Evolutionary conservation across 2,888 invertebrate genomes (phyloP).

Genomic region (Nebria brevicollis): DNA sequence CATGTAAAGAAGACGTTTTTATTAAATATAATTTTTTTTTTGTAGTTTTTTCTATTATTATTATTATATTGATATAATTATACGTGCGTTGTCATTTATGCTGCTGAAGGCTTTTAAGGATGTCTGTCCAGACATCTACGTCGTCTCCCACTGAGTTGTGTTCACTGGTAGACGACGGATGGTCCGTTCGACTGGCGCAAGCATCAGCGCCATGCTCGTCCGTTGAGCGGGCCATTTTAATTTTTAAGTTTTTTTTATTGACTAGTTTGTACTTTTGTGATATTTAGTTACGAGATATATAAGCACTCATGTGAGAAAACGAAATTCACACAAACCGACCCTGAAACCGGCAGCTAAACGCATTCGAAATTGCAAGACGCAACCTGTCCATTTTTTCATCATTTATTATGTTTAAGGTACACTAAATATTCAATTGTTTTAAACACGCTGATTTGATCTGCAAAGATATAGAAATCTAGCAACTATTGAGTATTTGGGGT

Average conservation of each 20-base stretch:
- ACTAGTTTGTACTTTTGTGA: constrained; percentile 44
- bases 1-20: constrained; percentile 27
- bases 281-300: constrained; percentile 42
- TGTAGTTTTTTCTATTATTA: constrained; percentile 24
- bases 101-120: constrained; percentile 23
- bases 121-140: background rate
- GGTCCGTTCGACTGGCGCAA: background rate
- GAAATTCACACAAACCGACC: constrained; percentile 27
- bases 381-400: constrained; percentile 7
- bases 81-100: constrained; percentile 14
- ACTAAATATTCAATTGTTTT: background rate
- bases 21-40: constrained; percentile 27
- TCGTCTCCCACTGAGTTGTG: background rate
- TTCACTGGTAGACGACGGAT: background rate
- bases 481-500: background rate
- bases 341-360: constrained; percentile 27
- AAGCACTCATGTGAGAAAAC: constrained; percentile 32
- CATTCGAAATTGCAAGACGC: constrained; percentile 20
- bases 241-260: constrained; percentile 39
- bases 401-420: background rate
- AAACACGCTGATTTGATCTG: background rate
- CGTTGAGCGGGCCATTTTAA: background rate
- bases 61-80: constrained; percentile 15
- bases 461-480: background rate
- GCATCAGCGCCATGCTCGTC: background rate